Conservation (phyloP, 1,140 invertebrate genomes). For the Drosophila arizonae region DNA sequence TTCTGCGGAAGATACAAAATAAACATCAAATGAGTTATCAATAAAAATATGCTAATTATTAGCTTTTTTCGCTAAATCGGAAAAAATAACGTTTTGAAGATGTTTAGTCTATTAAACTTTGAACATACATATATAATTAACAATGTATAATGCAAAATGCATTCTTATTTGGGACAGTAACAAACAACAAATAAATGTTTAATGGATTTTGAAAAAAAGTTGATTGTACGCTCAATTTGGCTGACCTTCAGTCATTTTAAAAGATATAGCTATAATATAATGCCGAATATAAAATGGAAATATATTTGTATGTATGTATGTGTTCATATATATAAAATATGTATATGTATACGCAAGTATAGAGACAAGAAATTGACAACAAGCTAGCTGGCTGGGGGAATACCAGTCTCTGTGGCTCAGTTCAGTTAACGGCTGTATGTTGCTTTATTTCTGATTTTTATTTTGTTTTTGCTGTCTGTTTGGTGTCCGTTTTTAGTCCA, state of each 20-base stretch:
- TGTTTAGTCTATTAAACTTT: too few relatives aligned
- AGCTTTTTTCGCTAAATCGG: too few relatives aligned
- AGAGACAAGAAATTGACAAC: slow-evolving; percentile 49
- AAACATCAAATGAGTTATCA: too few relatives aligned
- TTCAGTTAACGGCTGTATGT: slow-evolving; percentile 22
- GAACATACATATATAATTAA: neutral
- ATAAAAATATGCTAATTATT: too few relatives aligned
- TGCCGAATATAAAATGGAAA: slow-evolving; percentile 46
- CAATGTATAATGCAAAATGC: slow-evolving; percentile 26
- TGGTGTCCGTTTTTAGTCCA: slow-evolving; percentile 76
- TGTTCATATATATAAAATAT: neutral
- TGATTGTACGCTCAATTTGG: slow-evolving; percentile 73
- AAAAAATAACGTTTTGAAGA: too few relatives aligned
- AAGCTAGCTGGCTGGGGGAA: slow-evolving; percentile 31
- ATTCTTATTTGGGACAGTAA: slow-evolving; percentile 31
- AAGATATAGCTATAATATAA: slow-evolving; percentile 68
- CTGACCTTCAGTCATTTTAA: slow-evolving; percentile 74
- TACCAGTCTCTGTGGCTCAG: slow-evolving; percentile 42
- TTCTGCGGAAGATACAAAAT: slow-evolving; percentile 64
- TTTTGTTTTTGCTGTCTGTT: slow-evolving; percentile 42
- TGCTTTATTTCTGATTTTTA: slow-evolving; percentile 18
- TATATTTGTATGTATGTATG: slow-evolving; percentile 31
- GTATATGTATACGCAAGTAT: too few relatives aligned
- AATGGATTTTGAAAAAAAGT: slow-evolving; percentile 71
- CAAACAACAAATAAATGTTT: slow-evolving; percentile 44